Evolutionary conservation across 1,140 invertebrate genomes (phyloP).

Genomic region (Drosophila ambigua): DNA sequence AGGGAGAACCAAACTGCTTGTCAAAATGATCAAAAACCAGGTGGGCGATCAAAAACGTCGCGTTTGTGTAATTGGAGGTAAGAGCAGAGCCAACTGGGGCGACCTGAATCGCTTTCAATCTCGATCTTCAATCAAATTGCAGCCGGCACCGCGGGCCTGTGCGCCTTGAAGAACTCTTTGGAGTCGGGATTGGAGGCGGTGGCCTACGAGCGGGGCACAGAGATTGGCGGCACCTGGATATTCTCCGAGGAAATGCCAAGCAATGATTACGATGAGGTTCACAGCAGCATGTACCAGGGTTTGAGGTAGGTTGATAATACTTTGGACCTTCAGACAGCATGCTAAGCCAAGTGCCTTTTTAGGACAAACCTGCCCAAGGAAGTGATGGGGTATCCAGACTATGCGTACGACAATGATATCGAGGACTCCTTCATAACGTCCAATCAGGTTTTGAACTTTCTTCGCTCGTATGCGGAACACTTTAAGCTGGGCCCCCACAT

Average conservation of each 20-base stretch:
- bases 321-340: neutral
- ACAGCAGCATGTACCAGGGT: slow-evolving; percentile 93
- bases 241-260: slow-evolving; percentile 89
- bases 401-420: slow-evolving; percentile 87
- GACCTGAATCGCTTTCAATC: neutral
- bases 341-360: slow-evolving; percentile 54
- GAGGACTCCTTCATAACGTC: slow-evolving; percentile 92
- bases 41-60: slow-evolving; percentile 51
- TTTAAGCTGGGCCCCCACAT: slow-evolving; percentile 83
- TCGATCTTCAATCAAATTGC: neutral
- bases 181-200: slow-evolving; percentile 87
- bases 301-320: slow-evolving; percentile 61
- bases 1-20: too few relatives aligned
- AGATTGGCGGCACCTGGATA: slow-evolving; percentile 94
- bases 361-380: slow-evolving; percentile 96
- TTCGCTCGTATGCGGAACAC: slow-evolving; percentile 91
- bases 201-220: slow-evolving; percentile 88
- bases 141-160: slow-evolving; percentile 91
- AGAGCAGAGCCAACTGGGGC: neutral
- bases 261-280: slow-evolving; percentile 90
- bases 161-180: slow-evolving; percentile 87
- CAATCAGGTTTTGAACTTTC: slow-evolving; percentile 91
- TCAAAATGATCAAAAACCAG: slow-evolving; percentile 49
- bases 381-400: slow-evolving; percentile 95
- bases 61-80: slow-evolving; percentile 87